Base-by-base conservation (phyloP, 2,888 invertebrate genomes). In the Aporophyla lueneburgensis region DNA sequence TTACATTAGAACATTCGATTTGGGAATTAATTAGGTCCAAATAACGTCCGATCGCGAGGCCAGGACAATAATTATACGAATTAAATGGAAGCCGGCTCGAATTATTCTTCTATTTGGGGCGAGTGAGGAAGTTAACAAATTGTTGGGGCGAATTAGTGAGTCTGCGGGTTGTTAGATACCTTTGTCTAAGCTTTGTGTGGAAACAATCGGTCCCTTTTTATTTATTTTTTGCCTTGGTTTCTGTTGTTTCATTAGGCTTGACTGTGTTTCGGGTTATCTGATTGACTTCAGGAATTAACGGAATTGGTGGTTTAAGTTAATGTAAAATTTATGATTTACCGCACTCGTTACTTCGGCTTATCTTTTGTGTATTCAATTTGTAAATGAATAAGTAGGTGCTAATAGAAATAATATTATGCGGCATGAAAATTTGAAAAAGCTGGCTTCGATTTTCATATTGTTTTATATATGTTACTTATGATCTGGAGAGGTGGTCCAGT, bases 111-210 rank as follows among this genome's bases (percentile, higher is more conserved):
- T 87, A 83, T 86, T 81, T 73, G 76, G 76, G 43, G 56, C 58
- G 59, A 74, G 53, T 77, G 66, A 78, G 81, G 76, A 86, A 88
- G 80, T 83, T 87, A 79, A 84, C 81, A 80, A 87, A 87, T 87
- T 75, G 84, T 81, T 75, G 75, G 76, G 77, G 68, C 71, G 71
- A 68, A 84, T 86, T 86, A 75, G 74, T 66, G 70, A 69, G 66
- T 68, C 74, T 76, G 68, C 54, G 53, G 68, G 69, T 74, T 81
- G 80, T 81, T 74, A 71, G 74, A 69, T 79, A 78, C 73, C 68
- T 81, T 86, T 86, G 73, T 86, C 69, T 73, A 54, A 65, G 58
- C 71, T 74, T 46, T 63, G 76, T 71, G 43, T 59, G 43, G 65
- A 61, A 76, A 76, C 59, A 71, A 67, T 62, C 27, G 54, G 69